A percentile compares a stretch with the other conserved stretches of the same genome.
Conservation (phyloP, 23 tunicate species). For the Aplidium turbinatum region DNA sequence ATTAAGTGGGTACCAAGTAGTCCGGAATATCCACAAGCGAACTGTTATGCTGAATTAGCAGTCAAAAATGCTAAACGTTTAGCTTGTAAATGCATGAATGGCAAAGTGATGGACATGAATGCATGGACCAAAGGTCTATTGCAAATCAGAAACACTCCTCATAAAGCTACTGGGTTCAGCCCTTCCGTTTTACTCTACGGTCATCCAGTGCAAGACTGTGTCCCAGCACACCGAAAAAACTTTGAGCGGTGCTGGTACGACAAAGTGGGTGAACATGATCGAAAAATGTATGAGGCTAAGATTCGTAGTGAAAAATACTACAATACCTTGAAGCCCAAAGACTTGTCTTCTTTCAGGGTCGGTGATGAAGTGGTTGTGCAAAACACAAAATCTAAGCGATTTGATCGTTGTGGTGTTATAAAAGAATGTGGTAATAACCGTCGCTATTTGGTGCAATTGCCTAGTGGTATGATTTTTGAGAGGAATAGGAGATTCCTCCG, state of each 20-base stretch:
- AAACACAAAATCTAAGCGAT: background rate
- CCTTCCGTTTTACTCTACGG: too few species aligned
- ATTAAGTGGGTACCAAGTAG: constrained; percentile 2
- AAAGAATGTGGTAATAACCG: too few species aligned
- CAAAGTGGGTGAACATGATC: too few species aligned
- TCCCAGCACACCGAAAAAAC: too few species aligned
- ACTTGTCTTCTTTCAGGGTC: background rate
- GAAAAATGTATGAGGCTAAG: too few species aligned
- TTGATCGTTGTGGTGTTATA: constrained; percentile 6
- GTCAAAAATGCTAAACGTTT: background rate
- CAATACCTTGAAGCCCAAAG: background rate
- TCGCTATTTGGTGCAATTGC: too few species aligned
- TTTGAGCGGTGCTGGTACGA: too few species aligned
- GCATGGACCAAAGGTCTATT: constrained; percentile 4
- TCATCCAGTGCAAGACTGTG: too few species aligned
- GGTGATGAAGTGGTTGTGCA: constrained; percentile 15
- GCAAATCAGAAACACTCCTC: background rate
- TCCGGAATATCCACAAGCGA: constrained; percentile 1
- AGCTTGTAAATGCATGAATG: too few species aligned
- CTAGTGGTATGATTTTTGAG: too few species aligned
- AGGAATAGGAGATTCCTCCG: too few species aligned
- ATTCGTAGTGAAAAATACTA: background rate
- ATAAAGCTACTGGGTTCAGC: constrained; percentile 1
- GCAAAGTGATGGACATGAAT: too few species aligned
- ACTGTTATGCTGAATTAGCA: constrained; percentile 6